Evolutionary conservation across 2,888 invertebrate species (phyloP).

Genomic region (Drosophila parthenogenetica): DNA sequence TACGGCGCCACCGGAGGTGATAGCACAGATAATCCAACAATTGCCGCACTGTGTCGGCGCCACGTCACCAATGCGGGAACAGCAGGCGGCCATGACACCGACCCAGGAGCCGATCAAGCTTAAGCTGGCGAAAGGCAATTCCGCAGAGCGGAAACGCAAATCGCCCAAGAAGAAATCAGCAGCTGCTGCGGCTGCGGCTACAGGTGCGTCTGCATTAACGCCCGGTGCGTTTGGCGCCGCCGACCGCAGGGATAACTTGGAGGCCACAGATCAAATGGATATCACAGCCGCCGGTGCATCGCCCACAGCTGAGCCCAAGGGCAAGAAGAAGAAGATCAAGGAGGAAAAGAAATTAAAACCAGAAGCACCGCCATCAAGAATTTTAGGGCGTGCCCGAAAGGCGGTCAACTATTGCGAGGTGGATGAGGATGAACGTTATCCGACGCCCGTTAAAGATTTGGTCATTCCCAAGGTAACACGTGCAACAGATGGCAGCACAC

Average conservation of each 20-base stretch:
- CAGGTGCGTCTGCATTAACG: conserved; percentile 42
- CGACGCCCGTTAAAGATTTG: conserved; percentile 82
- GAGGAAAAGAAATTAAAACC: conserved; percentile 83
- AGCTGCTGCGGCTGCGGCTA: conserved; percentile 24
- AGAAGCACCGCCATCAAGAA: conserved; percentile 83
- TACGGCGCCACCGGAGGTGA: conserved; percentile 86
- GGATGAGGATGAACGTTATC: conserved; percentile 83
- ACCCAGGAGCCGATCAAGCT: conserved; percentile 81
- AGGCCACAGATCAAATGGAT: conserved; percentile 37
- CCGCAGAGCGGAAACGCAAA: conserved; percentile 83
- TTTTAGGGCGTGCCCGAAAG: conserved; percentile 86
- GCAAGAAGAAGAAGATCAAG: conserved; percentile 81
- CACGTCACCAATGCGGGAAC: conserved; percentile 83
- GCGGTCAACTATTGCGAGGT: conserved; percentile 89
- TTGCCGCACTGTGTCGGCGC: conserved; percentile 77
- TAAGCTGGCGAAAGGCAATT: conserved; percentile 81
- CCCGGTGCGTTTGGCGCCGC: conserved; percentile 64
- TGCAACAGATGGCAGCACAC: conserved; percentile 31
- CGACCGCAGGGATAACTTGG: conserved; percentile 43
- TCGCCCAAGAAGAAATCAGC: conserved; percentile 67
- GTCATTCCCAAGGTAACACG: conserved; percentile 85
- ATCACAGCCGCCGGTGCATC: conserved; percentile 37
- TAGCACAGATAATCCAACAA: conserved; percentile 84
- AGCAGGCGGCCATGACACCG: conserved; percentile 46
- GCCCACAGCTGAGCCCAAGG: conserved; percentile 56